Percentiles rank a stretch among this genome's conserved stretches.
These are phyloP conservation scores for Pemphredon lugubris DNA, from an alignment of 2,888 invertebrate species.

Conservation along the genomic window DNA sequence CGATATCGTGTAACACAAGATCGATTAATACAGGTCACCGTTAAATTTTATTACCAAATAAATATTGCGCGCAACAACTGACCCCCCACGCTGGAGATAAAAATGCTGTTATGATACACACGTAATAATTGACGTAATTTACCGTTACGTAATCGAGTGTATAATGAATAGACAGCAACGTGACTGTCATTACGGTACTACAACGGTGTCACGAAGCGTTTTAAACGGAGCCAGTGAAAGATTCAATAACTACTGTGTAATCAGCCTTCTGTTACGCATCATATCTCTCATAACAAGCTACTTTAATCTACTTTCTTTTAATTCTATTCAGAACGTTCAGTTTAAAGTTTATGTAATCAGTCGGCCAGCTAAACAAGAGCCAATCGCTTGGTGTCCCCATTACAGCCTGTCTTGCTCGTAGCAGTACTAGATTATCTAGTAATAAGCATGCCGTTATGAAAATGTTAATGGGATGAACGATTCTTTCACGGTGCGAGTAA, in stretches of 20 bases:
- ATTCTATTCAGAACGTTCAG: slow-evolving; percentile 32
- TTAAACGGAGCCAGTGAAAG: slow-evolving; percentile 37
- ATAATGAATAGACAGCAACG: slow-evolving; percentile 35
- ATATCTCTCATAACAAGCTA: slow-evolving; percentile 46
- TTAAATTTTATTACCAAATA: too few relatives aligned
- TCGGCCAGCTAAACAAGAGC: slow-evolving; percentile 52
- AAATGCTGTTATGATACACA: slow-evolving; percentile 19
- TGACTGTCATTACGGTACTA: slow-evolving; percentile 21
- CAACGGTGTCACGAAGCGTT: slow-evolving; percentile 22
- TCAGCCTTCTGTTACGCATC: slow-evolving; percentile 46
- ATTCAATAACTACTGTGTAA: slow-evolving; percentile 22
- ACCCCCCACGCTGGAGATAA: slow-evolving; percentile 2
- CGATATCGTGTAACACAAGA: too few relatives aligned
- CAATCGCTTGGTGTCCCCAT: slow-evolving; percentile 58
- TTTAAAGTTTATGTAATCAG: slow-evolving; percentile 47
- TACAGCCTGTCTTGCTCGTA: slow-evolving; percentile 61
- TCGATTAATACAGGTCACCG: too few relatives aligned
- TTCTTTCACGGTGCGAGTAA: slow-evolving; percentile 54
- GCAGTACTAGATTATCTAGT: slow-evolving; percentile 54
- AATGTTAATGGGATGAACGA: slow-evolving; percentile 59
- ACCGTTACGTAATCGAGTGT: slow-evolving; percentile 37
- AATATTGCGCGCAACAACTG: too few relatives aligned
- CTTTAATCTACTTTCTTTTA: slow-evolving; percentile 29
- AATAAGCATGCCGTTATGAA: slow-evolving; percentile 59
- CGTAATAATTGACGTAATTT: slow-evolving; percentile 43